These are phyloP conservation scores for Menidia beryllina DNA, from an alignment of 2,113 vertebrate species.

Conservation along the genomic window DNA sequence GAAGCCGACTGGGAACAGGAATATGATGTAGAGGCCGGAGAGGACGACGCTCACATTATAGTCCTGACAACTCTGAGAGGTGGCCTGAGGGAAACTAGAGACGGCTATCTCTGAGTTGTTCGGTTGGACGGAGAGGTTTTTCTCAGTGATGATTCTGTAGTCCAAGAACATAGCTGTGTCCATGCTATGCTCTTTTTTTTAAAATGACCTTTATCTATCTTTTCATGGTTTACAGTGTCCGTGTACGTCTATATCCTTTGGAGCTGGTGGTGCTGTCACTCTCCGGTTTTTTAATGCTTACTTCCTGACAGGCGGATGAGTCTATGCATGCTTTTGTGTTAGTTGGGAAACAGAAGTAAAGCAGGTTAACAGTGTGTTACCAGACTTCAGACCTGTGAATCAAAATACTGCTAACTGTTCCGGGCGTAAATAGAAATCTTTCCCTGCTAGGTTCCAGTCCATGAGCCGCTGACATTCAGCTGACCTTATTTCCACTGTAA, in stretches of 20 bases:
- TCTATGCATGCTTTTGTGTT: slow-evolving; percentile 4
- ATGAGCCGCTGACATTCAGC: not conserved
- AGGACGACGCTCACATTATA: slow-evolving; percentile 87
- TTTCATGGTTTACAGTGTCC: slow-evolving; percentile 6
- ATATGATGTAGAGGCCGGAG: slow-evolving; percentile 87
- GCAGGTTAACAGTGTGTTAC: not conserved
- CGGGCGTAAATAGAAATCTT: too few species aligned
- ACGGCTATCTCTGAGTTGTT: slow-evolving; percentile 68
- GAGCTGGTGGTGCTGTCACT: not conserved
- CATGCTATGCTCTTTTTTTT: slow-evolving; percentile 51
- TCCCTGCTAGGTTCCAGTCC: too few species aligned
- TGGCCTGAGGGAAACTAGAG: slow-evolving; percentile 42
- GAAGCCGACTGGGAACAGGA: slow-evolving; percentile 91
- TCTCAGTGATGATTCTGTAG: slow-evolving; percentile 16
- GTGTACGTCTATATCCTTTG: not conserved
- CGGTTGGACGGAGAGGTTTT: slow-evolving; percentile 71
- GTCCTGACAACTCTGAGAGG: slow-evolving; percentile 73
- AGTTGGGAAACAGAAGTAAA: slow-evolving; percentile 5
- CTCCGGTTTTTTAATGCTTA: not conserved
- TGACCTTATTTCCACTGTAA: not conserved
- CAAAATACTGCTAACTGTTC: too few species aligned
- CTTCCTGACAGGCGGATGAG: not conserved
- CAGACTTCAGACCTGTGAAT: not conserved
- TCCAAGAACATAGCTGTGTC: slow-evolving; percentile 60
- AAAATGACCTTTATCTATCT: not conserved